phyloP scores from a whole-genome alignment of 2,888 invertebrate species.

The Heterodera filipjevi region DNA sequence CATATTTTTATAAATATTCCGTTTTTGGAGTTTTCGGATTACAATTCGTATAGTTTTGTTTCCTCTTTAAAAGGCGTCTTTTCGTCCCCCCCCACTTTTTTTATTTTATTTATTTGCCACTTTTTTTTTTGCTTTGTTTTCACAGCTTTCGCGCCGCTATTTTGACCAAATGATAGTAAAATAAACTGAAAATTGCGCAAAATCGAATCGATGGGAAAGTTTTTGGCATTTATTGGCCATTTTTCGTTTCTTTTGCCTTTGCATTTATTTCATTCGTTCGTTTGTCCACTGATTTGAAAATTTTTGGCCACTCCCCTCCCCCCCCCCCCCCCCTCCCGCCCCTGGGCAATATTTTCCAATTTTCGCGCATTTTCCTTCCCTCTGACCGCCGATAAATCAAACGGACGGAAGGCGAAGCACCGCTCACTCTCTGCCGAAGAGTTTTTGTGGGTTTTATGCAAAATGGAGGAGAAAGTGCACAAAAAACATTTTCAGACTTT shows the following conservation, averaged over 20 bases:
- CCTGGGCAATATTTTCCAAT: neutral
- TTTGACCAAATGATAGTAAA: too few species aligned
- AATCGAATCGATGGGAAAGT: neutral
- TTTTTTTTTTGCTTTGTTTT: neutral
- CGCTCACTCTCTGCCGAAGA: neutral
- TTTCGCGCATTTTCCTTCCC: neutral
- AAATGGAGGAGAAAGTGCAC: neutral
- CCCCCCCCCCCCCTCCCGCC: too few species aligned
- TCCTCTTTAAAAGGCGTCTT: neutral
- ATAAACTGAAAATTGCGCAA: neutral
- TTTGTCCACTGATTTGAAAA: neutral
- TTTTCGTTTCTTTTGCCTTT: too few species aligned
- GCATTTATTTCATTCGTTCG: neutral
- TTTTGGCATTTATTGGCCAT: neutral
- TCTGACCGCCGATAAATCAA: neutral
- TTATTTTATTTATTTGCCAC: neutral
- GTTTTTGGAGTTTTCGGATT: neutral
- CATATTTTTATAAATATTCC: too few species aligned
- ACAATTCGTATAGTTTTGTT: neutral
- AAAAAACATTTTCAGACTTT: neutral
- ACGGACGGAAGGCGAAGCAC: neutral
- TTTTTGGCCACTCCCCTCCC: neutral
- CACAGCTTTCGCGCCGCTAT: neutral
- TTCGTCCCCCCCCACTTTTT: neutral
- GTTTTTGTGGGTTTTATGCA: neutral